A percentile compares a stretch with the other conserved stretches of the same genome.
Conservation (phyloP, 2,797 vertebrate species). For the Poeciliopsis turneri region DNA sequence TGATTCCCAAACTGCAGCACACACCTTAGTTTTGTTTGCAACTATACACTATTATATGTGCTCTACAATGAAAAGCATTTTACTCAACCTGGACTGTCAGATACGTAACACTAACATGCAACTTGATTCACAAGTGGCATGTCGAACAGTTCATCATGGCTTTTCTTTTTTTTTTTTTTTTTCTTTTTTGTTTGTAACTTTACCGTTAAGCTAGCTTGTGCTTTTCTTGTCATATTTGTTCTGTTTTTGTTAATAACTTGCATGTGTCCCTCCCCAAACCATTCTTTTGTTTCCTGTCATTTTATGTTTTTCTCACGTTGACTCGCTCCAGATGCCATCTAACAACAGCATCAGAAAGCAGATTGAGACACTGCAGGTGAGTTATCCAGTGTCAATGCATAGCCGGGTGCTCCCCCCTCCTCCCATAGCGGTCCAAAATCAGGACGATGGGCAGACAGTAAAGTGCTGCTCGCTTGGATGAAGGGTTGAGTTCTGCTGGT, state of each 20-base stretch:
- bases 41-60: neutral
- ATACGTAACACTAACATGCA: conserved; percentile 23
- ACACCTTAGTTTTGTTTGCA: conserved; percentile 50
- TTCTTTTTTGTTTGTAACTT: conserved; percentile 13
- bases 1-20: conserved; percentile 62
- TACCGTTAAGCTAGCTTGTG: conserved; percentile 10
- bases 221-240: conserved; percentile 70
- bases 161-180: neutral
- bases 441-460: conserved; percentile 10
- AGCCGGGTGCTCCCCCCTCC: conserved; percentile 38
- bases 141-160: conserved; percentile 45
- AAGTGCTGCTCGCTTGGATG: conserved; percentile 1
- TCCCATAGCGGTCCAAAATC: conserved; percentile 14
- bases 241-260: conserved; percentile 88
- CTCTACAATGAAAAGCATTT: neutral
- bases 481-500: conserved; percentile 13
- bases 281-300: conserved; percentile 75
- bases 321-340: conserved; percentile 99
- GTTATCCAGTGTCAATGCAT: conserved; percentile 72
- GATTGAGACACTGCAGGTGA: conserved; percentile 99
- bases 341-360: conserved; percentile 99
- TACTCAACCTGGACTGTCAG: conserved; percentile 20
- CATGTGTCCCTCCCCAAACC: conserved; percentile 87
- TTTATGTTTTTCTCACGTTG: conserved; percentile 72
- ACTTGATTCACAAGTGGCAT: conserved; percentile 20